A percentile compares a stretch with the other conserved stretches of the same genome.
Conservation (phyloP, 2,888 invertebrate species). For the Apamea epomidion region DNA sequence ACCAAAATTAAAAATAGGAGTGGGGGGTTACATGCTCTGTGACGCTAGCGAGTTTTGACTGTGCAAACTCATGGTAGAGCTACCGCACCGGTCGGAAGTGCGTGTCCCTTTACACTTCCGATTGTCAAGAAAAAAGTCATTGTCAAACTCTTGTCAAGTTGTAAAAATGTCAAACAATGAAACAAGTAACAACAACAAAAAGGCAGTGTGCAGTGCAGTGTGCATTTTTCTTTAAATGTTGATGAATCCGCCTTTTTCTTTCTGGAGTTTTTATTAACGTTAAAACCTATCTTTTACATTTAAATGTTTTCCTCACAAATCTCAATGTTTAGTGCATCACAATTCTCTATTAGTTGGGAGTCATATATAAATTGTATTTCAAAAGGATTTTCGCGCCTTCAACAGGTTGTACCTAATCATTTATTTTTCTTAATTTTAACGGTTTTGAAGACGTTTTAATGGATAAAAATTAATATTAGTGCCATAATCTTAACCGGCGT, state of each 20-base stretch:
- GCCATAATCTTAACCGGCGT: neutral
- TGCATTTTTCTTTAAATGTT: neutral
- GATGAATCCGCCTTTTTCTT: neutral
- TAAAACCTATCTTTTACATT: neutral
- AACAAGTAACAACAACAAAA: neutral
- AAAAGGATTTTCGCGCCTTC: conserved; percentile 75
- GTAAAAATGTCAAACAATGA: neutral
- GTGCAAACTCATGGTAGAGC: no score
- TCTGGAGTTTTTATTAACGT: no score
- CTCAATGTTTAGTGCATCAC: conserved; percentile 57
- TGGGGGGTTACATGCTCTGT: no score
- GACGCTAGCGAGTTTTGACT: no score
- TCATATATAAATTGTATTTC: conserved; percentile 71
- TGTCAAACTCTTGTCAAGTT: neutral
- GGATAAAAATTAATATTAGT: neutral
- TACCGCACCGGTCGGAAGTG: no score
- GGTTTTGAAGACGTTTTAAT: neutral
- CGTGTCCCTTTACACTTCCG: no score
- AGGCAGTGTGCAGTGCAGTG: neutral
- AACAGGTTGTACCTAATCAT: conserved; percentile 70
- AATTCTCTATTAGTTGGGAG: conserved; percentile 69
- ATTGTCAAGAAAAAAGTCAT: neutral
- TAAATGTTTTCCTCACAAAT: conserved; percentile 12
- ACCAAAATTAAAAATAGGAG: no score
- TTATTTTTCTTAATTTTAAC: neutral